Evolutionary conservation across 2,888 invertebrate species (phyloP).

Genomic region (Calameuta pallipes): DNA sequence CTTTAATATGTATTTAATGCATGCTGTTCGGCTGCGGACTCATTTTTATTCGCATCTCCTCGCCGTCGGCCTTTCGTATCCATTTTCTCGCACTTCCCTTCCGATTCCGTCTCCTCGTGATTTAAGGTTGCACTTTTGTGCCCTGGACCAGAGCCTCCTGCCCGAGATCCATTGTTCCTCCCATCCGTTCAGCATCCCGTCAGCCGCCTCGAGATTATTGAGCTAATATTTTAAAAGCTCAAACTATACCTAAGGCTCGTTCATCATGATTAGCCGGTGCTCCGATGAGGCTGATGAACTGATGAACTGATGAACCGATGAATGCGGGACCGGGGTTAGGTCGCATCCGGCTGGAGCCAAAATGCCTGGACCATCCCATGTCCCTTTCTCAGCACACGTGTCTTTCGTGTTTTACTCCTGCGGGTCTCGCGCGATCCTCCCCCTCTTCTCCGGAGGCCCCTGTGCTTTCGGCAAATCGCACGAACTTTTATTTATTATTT

Average conservation of each 20-base stretch:
- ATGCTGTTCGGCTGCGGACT: constrained; percentile 5
- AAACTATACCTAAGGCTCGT: constrained; percentile 37
- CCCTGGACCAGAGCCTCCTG: not conserved
- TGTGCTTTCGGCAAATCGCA: not conserved
- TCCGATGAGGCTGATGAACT: too few relatives aligned
- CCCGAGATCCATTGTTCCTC: not conserved
- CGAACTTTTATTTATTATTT: constrained; percentile 54
- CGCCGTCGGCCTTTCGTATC: constrained; percentile 17
- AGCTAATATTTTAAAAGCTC: constrained; percentile 46
- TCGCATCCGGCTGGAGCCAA: too few relatives aligned
- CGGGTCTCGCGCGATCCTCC: too few relatives aligned
- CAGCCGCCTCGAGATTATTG: not conserved
- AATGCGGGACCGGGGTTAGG: too few relatives aligned
- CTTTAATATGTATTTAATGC: constrained; percentile 39
- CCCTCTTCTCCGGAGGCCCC: constrained; percentile 5
- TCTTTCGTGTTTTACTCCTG: too few relatives aligned
- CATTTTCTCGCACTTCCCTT: constrained; percentile 14
- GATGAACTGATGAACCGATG: too few relatives aligned
- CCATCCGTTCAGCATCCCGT: not conserved
- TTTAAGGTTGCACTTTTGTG: too few relatives aligned
- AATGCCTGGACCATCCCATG: too few relatives aligned
- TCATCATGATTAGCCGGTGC: constrained; percentile 43
- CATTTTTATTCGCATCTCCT: constrained; percentile 27
- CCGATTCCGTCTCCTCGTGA: not conserved
- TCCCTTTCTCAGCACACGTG: too few relatives aligned